Evolutionary conservation across 2,888 invertebrate species (phyloP), one percentile per base, ranked within the genome.

Genomic region (Troilus luridus): DNA sequence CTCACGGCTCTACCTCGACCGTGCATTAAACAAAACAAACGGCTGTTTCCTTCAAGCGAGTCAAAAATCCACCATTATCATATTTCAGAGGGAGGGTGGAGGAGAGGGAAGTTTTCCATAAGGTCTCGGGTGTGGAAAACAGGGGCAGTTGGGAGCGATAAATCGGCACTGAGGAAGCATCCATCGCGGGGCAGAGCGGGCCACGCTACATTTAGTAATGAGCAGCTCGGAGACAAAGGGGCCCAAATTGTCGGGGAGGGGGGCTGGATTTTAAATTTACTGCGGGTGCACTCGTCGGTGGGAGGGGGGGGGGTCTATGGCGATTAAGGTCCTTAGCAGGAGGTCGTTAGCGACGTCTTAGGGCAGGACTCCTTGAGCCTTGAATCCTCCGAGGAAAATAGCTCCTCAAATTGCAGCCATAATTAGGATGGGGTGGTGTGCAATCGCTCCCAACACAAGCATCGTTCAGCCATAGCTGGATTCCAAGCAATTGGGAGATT

Each of bases 161-260:
- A 88, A 88, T 88, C 62, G 85, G 56, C 85, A n/a, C 12, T 56
- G 85, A 85, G 85, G 85, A 85, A 85, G 56, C 85, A 85, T 85
- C 56, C 85, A 85, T 85, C 56, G 85, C 85, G 56, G 85, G 85
- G 56, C 21, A 85, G 41, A 54, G 41, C 21, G 72, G 59, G 72
- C 41, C 27, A 90, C 90, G 90, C 24, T 90, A 90, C 90, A 90
- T 90, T 90, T 90, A 90, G 90, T 90, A 90, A 90, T 90, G 90
- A 77, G 90, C 90, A 64, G 89, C 60, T 41, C 60, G 59, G 88
- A 88, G 88, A 88, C 59, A 88, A 59, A 88, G 88, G 59, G 88
- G 59, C n/a, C 59, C 19, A 88, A 62, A 85, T 85, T 85, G 88
- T 58, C 27, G 27, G 24, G 11, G 21, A n/a, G 88, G 88, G 24